These are phyloP conservation scores for Spodoptera frugiperda DNA, from an alignment of 1,140 invertebrate species.

Conservation along the genomic window DNA sequence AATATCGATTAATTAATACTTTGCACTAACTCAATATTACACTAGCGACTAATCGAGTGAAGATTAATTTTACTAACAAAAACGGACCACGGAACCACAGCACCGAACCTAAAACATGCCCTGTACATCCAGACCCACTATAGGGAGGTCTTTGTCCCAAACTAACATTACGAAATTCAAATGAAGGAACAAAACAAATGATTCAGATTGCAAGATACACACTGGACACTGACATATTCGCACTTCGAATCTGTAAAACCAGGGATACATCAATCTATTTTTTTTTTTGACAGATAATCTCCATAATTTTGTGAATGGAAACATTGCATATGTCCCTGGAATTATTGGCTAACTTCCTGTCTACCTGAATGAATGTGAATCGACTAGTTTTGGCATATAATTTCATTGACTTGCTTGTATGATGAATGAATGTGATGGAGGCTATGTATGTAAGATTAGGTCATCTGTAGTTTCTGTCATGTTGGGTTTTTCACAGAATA, in stretches of 20 bases:
- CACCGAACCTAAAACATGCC: background rate
- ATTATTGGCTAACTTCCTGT: too few species aligned
- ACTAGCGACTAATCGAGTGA: too few species aligned
- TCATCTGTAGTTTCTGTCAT: too few species aligned
- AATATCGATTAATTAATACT: too few species aligned
- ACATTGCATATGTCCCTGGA: background rate
- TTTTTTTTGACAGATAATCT: background rate
- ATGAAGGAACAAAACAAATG: background rate
- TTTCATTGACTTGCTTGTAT: background rate
- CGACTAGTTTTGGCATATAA: too few species aligned
- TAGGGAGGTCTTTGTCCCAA: slow-evolving; percentile 18
- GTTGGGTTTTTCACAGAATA: too few species aligned
- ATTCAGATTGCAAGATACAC: background rate
- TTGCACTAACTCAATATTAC: too few species aligned
- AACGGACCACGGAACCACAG: background rate
- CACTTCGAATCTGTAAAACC: background rate
- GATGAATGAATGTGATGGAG: background rate
- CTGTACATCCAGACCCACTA: background rate
- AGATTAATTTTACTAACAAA: background rate
- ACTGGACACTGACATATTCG: slow-evolving; percentile 1
- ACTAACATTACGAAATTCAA: slow-evolving; percentile 11
- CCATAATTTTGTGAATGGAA: slow-evolving; percentile 5
- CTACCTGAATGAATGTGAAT: too few species aligned
- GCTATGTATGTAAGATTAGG: too few species aligned
- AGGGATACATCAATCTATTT: background rate